Base-by-base conservation (phyloP, 2,797 vertebrate species). In the Nothura maculosa region DNA sequence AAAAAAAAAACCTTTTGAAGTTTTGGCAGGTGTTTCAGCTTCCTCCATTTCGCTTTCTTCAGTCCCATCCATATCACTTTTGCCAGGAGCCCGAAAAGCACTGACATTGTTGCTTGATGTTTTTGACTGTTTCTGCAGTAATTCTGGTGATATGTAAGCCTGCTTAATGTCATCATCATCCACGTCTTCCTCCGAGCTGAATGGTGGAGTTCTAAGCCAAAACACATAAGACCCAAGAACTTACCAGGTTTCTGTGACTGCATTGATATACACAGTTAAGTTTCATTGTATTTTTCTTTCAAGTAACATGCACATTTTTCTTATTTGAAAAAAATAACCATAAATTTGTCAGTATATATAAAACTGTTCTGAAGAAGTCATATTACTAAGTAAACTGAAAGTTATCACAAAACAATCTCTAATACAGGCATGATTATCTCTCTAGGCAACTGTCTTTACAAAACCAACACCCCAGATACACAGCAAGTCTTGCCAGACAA, bases 121-220 rank as follows among this genome's bases (percentile, higher is more conserved):
- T 63, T 81, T 96, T 27, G 57, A 20, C 14, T 78, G 66, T 24
- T 92, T 96, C 62, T 89, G 92, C 43, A 93, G 20, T 7, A 92
- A 52, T 50, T 97, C 96, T 21, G 95, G 88, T 38, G 95, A 81
- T 14, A 57, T 4, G 12, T 91, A 94, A 2, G 64, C 30, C 27
- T 95, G 96, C 64, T 95, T 54, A 25, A 93, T 20, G 80, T 96
- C 94, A 2, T 97, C 96, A 2, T 97, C 96, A 12, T 97, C 97
- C 14, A 4, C 55, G 72, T 98, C 98, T 10, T 98, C 98, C 87
- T 98, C 98, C 12, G 98, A 98, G 82, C 97, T 98, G 88, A 98
- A 98, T 15, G 98, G 98, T 43, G 98, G 89, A 3, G 98, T 98
- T 94, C 98, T 98, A 81, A 40, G 69, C 78, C 82, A 78, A 81